Conservation (phyloP, 2,113 vertebrate species). For the Triplophysa siluroides region DNA sequence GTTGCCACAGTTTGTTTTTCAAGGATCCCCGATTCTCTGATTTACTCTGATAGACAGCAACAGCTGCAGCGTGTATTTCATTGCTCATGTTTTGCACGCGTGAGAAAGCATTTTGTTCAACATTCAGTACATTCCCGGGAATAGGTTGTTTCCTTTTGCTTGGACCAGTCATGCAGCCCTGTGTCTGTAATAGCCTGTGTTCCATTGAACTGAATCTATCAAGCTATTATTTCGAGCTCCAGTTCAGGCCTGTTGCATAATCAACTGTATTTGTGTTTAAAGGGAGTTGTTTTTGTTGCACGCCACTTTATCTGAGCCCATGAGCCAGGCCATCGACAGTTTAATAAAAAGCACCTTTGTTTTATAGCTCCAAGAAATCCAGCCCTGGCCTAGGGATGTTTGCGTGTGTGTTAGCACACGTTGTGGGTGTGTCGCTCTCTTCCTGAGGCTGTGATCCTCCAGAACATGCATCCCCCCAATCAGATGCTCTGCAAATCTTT, state of each 20-base stretch:
- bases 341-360: constrained; percentile 6
- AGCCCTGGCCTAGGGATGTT: neutral
- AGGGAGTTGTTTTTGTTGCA: neutral
- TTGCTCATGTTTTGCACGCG: neutral
- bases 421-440: constrained; percentile 2
- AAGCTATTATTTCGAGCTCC: neutral
- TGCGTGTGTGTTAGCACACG: constrained; percentile 12
- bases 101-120: neutral
- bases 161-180: neutral
- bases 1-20: neutral
- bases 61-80: neutral
- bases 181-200: neutral
- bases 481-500: constrained; percentile 62
- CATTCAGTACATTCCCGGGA: neutral
- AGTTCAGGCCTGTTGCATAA: constrained; percentile 36
- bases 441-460: constrained; percentile 26
- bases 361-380: constrained; percentile 12
- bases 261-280: neutral
- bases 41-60: neutral
- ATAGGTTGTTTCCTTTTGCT: neutral
- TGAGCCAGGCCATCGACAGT: neutral
- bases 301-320: neutral
- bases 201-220: neutral
- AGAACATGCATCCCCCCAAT: constrained; percentile 52
- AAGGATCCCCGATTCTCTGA: too few relatives aligned